A percentile compares a stretch with the other conserved stretches of the same genome.
These are phyloP conservation scores for Alosa alosa DNA, from an alignment of 2,113 vertebrate genomes.

Conservation along the genomic window DNA sequence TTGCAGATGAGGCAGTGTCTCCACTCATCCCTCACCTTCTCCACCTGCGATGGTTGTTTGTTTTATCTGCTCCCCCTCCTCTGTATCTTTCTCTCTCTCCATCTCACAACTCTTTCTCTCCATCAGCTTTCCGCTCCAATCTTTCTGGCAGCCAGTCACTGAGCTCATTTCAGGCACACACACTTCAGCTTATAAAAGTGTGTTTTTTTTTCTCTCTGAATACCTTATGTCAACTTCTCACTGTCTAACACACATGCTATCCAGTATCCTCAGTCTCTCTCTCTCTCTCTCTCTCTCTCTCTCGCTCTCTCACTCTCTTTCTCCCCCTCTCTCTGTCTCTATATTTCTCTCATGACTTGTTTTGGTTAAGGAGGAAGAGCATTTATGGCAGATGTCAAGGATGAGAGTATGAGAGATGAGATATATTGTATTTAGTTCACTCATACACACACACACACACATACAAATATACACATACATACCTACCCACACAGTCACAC, in stretches of 20 bases:
- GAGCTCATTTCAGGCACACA: background rate
- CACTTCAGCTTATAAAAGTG: background rate
- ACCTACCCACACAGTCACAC: background rate
- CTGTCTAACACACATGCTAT: background rate
- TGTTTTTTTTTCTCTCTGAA: background rate
- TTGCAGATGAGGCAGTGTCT: background rate
- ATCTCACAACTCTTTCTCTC: background rate
- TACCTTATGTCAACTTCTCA: conserved; percentile 1
- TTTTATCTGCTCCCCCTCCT: background rate
- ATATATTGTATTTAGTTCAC: background rate
- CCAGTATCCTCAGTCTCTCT: background rate
- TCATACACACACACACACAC: conserved; percentile 1
- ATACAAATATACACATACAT: background rate
- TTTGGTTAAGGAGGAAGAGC: background rate
- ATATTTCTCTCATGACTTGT: background rate
- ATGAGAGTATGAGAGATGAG: background rate
- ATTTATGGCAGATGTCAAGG: conserved; percentile 13
- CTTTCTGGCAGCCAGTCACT: background rate
- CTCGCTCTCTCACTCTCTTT: background rate
- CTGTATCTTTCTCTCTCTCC: background rate
- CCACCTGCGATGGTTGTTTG: conserved; percentile 9
- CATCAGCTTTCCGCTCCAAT: background rate
- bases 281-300: background rate
- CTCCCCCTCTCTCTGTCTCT: background rate
- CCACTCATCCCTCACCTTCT: conserved; percentile 6